phyloP scores from a whole-genome alignment of 92 coral and sea anemone genomes.

The Paramuricea clavata region DNA sequence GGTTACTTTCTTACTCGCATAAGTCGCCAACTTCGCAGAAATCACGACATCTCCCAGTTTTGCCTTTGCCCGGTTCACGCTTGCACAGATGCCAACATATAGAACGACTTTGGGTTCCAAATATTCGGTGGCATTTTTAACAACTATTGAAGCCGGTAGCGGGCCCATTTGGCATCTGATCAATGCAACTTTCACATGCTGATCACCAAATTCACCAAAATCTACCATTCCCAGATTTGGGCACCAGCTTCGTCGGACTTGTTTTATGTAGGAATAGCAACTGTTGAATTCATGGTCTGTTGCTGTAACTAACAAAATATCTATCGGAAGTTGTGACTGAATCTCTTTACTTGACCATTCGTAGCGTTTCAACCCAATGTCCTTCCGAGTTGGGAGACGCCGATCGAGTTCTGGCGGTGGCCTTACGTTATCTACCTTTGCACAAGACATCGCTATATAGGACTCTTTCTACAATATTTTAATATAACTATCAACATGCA shows the following conservation, averaged over 20 bases:
- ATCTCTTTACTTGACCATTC: background rate
- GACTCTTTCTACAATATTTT: background rate
- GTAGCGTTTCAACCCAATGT: background rate
- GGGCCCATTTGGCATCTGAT: constrained; percentile 28
- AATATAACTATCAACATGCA: too few species aligned
- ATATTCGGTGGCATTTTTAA: constrained; percentile 33
- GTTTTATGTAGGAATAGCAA: constrained; percentile 1
- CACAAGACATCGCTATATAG: background rate
- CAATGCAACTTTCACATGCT: background rate
- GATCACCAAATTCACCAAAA: constrained; percentile 21
- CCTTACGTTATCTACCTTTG: background rate
- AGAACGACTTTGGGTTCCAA: constrained; percentile 54
- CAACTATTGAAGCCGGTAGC: constrained; percentile 16
- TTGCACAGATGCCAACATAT: constrained; percentile 54
- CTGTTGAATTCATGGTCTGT: constrained; percentile 34
- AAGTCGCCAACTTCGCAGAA: constrained; percentile 43
- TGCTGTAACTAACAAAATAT: constrained; percentile 54
- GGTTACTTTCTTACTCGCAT: constrained; percentile 40
- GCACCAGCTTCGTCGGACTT: background rate
- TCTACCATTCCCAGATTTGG: background rate
- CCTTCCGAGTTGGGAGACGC: background rate
- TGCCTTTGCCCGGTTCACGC: constrained; percentile 38
- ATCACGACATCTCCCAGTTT: constrained; percentile 62
- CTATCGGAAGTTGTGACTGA: constrained; percentile 47
- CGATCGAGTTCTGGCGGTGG: background rate